Evolutionary conservation across 1,140 invertebrate species (phyloP), one percentile per base, ranked within the genome.

Genomic region (Halesus radiatus): DNA sequence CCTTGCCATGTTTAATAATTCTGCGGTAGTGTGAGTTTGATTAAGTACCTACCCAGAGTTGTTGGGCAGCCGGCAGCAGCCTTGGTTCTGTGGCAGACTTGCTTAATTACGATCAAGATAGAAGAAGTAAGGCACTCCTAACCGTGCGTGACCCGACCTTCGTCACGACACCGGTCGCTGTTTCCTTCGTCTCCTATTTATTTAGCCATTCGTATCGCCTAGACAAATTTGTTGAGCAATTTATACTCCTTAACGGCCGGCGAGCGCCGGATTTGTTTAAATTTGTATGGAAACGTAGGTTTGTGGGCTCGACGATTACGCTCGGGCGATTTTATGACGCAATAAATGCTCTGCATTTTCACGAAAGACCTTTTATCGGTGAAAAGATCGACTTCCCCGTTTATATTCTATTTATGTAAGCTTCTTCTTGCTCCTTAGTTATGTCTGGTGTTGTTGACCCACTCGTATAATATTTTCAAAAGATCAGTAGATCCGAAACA

Each of bases 181-280:
- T 22, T 50, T 72, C 45, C 37, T 16, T 72, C 68, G 15, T 72
- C 50, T 72, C 68, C 0, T 72, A 54, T 72, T 72, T 72, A 72
- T 72, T 52, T 72, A 72, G 68, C 68, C 18, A 50, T 50, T 53
- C 68, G 68, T 72, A 72, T 72, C 68, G 68, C 68, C 68, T 72
- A 72, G 68, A 72, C 68, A 72, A 72, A 72, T 72, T 72, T 72
- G 68, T 72, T 53, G 68, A 72, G 68, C 68, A 72, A 52, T 72
- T 72, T 72, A 72, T 72, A 72, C 68, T 52, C 8, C 68, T 72
- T 72, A 72, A 72, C 50, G 68, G 68, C 22, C 68, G 50, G 68
- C 68, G 45, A 52, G 26, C 68, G 68, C 50, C 45, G 50, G 68
- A 72, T 72, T 72, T 72, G 68, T 72, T 72, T 72, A 72, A 72